Percentiles rank a stretch among this genome's conserved stretches.
phyloP scores from a whole-genome alignment of 1,140 invertebrate genomes.

The Orius insidiosus region DNA sequence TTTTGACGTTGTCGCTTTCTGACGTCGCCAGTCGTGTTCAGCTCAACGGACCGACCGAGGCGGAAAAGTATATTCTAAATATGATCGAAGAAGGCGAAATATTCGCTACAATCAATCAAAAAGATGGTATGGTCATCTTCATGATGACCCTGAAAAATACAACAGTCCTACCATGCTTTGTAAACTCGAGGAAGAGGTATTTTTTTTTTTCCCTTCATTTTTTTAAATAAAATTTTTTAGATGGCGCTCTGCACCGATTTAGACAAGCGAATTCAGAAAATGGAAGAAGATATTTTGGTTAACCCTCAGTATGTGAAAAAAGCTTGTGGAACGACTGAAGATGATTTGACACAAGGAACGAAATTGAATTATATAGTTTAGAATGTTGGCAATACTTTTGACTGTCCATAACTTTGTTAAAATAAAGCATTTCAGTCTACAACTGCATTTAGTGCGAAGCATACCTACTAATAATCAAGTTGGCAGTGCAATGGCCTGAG shows the following conservation, averaged over 20 bases:
- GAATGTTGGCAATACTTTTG: background rate
- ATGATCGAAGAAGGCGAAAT: constrained; percentile 98
- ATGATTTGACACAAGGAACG: constrained; percentile 17
- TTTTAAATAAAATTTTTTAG: constrained; percentile 34
- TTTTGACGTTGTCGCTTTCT: constrained; percentile 79
- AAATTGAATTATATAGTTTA: constrained; percentile 19
- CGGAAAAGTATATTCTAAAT: constrained; percentile 85
- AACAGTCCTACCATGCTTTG: constrained; percentile 73
- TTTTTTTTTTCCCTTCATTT: constrained; percentile 2
- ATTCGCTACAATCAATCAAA: constrained; percentile 92
- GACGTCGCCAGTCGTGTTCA: constrained; percentile 88
- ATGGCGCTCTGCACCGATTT: constrained; percentile 72
- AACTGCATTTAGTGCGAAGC: too few relatives aligned
- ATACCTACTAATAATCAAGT: too few relatives aligned
- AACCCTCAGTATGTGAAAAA: constrained; percentile 75
- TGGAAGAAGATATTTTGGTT: constrained; percentile 87
- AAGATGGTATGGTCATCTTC: constrained; percentile 93
- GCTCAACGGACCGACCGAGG: constrained; percentile 61
- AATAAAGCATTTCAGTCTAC: too few relatives aligned
- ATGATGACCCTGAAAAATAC: constrained; percentile 90
- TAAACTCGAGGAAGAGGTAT: constrained; percentile 49
- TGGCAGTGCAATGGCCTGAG: too few relatives aligned
- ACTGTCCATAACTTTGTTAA: too few relatives aligned
- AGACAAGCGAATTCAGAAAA: constrained; percentile 69
- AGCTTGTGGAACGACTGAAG: constrained; percentile 18